These are phyloP conservation scores for Rhodeus uyekii DNA, from an alignment of 2,797 vertebrate species.

Conservation along the genomic window DNA sequence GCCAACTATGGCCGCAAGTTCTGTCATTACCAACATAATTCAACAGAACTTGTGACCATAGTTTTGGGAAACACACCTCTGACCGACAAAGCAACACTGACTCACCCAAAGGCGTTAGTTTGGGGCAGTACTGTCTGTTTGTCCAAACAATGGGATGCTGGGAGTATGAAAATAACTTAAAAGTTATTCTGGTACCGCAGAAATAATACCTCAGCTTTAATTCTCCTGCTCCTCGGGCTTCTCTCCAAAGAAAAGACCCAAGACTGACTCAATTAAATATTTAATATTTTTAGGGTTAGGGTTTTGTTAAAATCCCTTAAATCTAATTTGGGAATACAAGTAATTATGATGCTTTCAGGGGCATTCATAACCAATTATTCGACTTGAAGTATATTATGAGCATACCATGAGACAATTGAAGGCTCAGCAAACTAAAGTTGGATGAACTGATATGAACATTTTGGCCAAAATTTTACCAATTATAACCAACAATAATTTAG, in stretches of 20 bases:
- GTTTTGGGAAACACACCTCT: no score
- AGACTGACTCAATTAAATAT: not conserved
- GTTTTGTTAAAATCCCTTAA: not conserved
- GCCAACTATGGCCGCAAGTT: not conserved
- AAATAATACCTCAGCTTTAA: not conserved
- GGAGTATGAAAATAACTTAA: not conserved
- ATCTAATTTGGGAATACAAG: not conserved
- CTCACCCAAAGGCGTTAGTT: not conserved
- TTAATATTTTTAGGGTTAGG: not conserved
- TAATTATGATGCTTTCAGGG: not conserved
- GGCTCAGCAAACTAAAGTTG: not conserved
- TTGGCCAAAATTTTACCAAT: no score
- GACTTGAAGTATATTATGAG: not conserved
- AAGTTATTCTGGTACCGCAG: not conserved
- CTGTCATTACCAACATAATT: not conserved
- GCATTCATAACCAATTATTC: not conserved
- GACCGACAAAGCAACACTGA: not conserved
- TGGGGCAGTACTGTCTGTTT: slow-evolving; percentile 1
- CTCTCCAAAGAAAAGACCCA: slow-evolving; percentile 5
- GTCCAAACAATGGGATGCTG: not conserved
- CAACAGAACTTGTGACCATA: not conserved
- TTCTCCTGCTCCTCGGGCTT: not conserved
- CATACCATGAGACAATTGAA: not conserved
- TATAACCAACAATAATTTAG: no score
- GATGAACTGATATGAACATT: no score